Evolutionary conservation across 2,797 vertebrate species (phyloP).

Genomic region (Bucorvus abyssinicus): DNA sequence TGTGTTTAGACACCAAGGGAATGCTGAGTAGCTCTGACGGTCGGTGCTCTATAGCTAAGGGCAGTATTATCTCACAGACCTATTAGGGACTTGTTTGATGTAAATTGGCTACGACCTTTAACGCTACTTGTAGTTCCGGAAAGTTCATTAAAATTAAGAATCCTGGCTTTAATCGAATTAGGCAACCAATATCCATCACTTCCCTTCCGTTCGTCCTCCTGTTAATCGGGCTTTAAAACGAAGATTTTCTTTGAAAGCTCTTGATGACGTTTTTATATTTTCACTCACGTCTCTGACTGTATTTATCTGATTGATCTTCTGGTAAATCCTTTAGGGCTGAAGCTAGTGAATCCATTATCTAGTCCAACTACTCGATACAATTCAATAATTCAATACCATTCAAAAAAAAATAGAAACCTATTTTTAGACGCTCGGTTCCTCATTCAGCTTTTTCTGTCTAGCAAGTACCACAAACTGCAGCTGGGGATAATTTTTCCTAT

Average conservation of each 20-base stretch:
- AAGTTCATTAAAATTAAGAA: slow-evolving; percentile 16
- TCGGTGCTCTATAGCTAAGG: not conserved
- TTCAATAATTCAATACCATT: slow-evolving; percentile 27
- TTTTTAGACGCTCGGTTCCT: slow-evolving; percentile 6
- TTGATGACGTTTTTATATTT: not conserved
- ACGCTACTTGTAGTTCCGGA: not conserved
- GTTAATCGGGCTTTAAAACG: not conserved
- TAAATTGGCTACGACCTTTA: not conserved
- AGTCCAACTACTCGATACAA: slow-evolving; percentile 2
- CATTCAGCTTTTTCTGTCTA: slow-evolving; percentile 26
- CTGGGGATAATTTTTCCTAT: not conserved
- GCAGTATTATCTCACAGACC: not conserved
- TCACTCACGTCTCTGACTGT: not conserved
- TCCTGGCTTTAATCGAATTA: not conserved
- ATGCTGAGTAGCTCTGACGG: not conserved
- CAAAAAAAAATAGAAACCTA: not conserved
- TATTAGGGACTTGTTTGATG: not conserved
- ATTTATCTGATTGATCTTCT: slow-evolving; percentile 40
- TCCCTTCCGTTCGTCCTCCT: not conserved
- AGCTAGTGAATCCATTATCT: slow-evolving; percentile 14
- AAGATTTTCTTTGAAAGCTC: not conserved
- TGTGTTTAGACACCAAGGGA: not conserved
- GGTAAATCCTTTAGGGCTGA: slow-evolving; percentile 30
- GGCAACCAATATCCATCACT: not conserved
- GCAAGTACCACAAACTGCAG: not conserved